These are phyloP conservation scores for Bombus waltoni DNA, from an alignment of 1,140 invertebrate species.

Conservation along the genomic window DNA sequence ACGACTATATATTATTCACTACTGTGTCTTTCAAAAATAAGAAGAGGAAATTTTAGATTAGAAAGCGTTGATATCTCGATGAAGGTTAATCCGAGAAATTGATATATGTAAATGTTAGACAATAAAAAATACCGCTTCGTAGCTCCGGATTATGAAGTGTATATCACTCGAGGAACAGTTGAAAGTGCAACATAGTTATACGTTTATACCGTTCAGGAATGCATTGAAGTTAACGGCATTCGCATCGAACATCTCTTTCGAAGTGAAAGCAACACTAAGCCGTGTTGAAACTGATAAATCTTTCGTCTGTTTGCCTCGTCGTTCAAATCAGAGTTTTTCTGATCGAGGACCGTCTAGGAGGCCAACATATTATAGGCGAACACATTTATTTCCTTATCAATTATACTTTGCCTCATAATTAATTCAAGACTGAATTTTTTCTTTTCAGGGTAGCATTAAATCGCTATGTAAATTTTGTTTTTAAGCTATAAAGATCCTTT, in stretches of 20 bases:
- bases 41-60: background rate
- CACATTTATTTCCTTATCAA: background rate
- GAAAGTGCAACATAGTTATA: conserved; percentile 2
- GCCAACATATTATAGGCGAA: conserved; percentile 1
- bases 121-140: background rate
- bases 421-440: background rate
- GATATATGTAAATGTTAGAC: too few relatives aligned
- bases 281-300: conserved; percentile 41
- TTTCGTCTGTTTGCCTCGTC: background rate
- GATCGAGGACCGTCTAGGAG: background rate
- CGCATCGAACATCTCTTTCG: conserved; percentile 33
- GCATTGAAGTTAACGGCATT: conserved; percentile 37
- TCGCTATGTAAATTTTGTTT: background rate
- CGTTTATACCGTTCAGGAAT: conserved; percentile 8
- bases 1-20: too few relatives aligned
- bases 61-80: background rate
- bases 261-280: conserved; percentile 20
- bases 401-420: background rate
- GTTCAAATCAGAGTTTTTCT: conserved; percentile 5
- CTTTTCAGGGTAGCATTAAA: background rate
- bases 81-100: background rate
- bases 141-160: background rate
- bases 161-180: background rate
- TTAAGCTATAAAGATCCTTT: background rate
- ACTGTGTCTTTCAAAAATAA: background rate